These are phyloP conservation scores for Pseudanteris insignis DNA, from an alignment of 2,888 invertebrate species.

Conservation along the genomic window DNA sequence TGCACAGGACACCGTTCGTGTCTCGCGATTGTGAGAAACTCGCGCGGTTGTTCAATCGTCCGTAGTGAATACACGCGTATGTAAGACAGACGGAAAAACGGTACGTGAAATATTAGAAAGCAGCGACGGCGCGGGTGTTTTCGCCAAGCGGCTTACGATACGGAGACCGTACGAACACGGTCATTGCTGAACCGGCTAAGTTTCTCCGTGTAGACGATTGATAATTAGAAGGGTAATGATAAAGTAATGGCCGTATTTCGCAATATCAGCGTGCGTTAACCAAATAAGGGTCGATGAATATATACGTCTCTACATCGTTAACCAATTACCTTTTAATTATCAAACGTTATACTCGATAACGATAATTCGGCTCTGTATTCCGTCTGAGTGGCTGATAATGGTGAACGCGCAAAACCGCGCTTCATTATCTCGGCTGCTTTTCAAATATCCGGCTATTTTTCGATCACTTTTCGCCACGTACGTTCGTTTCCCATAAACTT, in stretches of 20 bases:
- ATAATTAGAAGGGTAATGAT: constrained; percentile 49
- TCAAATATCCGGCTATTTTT: too few species aligned
- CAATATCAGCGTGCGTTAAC: constrained; percentile 26
- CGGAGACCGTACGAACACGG: constrained; percentile 40
- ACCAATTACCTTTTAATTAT: constrained; percentile 39
- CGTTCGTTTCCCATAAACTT: too few species aligned
- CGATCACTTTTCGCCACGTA: too few species aligned
- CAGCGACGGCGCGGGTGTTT: constrained; percentile 41
- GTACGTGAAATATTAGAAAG: constrained; percentile 42
- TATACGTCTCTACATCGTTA: constrained; percentile 17
- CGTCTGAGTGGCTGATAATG: too few species aligned
- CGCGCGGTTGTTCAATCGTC: constrained; percentile 21
- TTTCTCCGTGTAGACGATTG: constrained; percentile 39
- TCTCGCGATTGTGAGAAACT: constrained; percentile 9
- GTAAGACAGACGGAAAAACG: constrained; percentile 24
- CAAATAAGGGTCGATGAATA: constrained; percentile 39
- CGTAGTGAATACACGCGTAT: constrained; percentile 24
- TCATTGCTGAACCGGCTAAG: constrained; percentile 26
- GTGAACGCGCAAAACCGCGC: too few species aligned
- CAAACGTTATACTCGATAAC: constrained; percentile 13
- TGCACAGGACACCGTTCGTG: too few species aligned
- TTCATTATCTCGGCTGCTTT: too few species aligned
- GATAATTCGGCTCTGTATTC: too few species aligned
- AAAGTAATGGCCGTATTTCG: constrained; percentile 40
- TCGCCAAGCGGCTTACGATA: constrained; percentile 32